Evolutionary conservation across 2,113 vertebrate species (phyloP), one percentile per base, ranked within the genome.

Genomic region (Tachuris rubrigastra): DNA sequence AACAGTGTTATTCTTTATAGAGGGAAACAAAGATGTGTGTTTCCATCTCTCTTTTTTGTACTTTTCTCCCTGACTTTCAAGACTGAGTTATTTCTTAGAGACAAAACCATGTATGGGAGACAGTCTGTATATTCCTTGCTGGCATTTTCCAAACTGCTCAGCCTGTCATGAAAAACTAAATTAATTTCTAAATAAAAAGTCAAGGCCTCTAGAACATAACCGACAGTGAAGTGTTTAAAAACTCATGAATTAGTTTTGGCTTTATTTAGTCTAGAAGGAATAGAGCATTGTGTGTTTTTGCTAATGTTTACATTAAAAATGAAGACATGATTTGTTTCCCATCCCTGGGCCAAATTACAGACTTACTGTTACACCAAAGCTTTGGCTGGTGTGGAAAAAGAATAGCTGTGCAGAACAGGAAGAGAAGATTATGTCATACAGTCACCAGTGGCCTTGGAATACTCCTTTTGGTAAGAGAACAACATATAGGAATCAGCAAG

Each of bases 211-310:
- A 50, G 42, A 56, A 81, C 12, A 21, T 59, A 81, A 69, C 41
- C 68, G 47, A 73, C 17, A 78, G 31, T 50, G 6, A 53, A 87
- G 35, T 82, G 60, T 72, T 89, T 91, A 78, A 84, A 92, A 73
- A 1, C 12, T 20, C n/a, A 37, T 37, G 65, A 59, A 85, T 85
- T 74, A 63, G 19, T 78, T 89, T 82, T 85, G n/a, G 13, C 44
- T 92, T 87, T 93, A 90, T 92, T 95, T 94, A 81, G 52, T 89
- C 66, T 81, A 77, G 78, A 82, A 84, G 25, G 37, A 89, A 41
- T 78, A 89, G 28, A 81, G 49, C 0, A 2, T n/a, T 73, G 30
- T 53, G 25, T 21, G 2, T 28, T 91, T 95, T 92, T 87, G 42
- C 46, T 60, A 60, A 65, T 60, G 37, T 75, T 91, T 89, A 73